Conservation (phyloP, 2,888 invertebrate species). For the Orthosia gothica region DNA sequence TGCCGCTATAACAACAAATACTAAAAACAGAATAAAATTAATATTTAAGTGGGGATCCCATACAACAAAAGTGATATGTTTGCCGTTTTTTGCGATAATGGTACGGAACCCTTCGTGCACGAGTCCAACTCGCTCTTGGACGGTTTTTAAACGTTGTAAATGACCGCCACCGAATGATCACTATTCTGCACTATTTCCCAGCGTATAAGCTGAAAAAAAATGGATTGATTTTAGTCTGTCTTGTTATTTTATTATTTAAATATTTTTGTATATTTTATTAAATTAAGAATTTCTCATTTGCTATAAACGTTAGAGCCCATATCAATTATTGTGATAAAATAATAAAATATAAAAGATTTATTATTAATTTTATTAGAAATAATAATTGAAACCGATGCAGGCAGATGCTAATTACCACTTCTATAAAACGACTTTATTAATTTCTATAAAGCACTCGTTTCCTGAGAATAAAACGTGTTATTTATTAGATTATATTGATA, state of each 20-base stretch:
- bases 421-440: slow-evolving; percentile 36
- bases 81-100: too few relatives aligned
- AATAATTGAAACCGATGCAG: slow-evolving; percentile 26
- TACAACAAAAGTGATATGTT: too few relatives aligned
- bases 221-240: too few relatives aligned
- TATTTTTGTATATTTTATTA: not conserved
- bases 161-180: too few relatives aligned
- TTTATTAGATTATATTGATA: slow-evolving; percentile 29
- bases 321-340: not conserved
- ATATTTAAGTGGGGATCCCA: too few relatives aligned
- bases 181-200: too few relatives aligned
- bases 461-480: slow-evolving; percentile 31
- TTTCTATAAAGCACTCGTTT: slow-evolving; percentile 36
- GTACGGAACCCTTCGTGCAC: too few relatives aligned
- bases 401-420: slow-evolving; percentile 32
- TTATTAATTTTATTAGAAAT: slow-evolving; percentile 5
- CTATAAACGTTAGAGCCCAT: too few relatives aligned
- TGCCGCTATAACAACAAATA: too few relatives aligned
- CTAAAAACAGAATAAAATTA: too few relatives aligned
- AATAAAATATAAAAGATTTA: not conserved
- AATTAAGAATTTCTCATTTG: not conserved
- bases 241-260: not conserved
- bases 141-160: not conserved
- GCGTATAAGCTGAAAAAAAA: too few relatives aligned
- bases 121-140: too few relatives aligned